Base-by-base conservation (phyloP, 2,797 vertebrate species). In the Urosaurus nigricauda region DNA sequence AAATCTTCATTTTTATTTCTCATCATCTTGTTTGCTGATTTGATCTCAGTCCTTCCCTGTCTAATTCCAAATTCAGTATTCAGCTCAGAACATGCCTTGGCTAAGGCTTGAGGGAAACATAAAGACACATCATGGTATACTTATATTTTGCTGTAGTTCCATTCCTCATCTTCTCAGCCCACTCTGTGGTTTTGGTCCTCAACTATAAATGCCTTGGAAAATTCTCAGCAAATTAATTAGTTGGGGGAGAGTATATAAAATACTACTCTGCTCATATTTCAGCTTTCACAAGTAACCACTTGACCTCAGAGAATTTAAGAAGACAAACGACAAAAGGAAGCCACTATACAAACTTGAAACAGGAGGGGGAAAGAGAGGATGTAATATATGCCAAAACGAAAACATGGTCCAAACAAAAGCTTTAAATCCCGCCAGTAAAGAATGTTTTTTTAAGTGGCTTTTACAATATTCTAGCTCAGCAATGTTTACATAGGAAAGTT, bases 391-490 rank as follows among this genome's bases (percentile, higher is more conserved):
- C 84, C 88, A 78, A 88, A 88, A 90, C 80, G 58, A 82, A 83
- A 77, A 68, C 84, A 77, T 75, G 21, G 32, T 12, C 74, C 58
- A 80, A 89, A 86, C 86, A 90, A 70, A 83, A 90, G 37, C 37
- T 58, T 70, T 58, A 79, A 58, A 84, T 73, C 60, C 40, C 80
- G 84, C 80, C 87, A 88, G 63, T 17, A 81, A 80, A 77, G 83
- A 78, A 70, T 78, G 24, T 89, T 78, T 86, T 89, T 86, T n/a
- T 60, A 88, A 90, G 79, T 51, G 84, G 43, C n/a, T 53, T 86
- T 88, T 85, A 88, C 35, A 86, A 80, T 75, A 70, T 60, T 68
- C 35, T 43, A 73, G 26, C 77, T 81, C 75, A 68, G 47, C 65
- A 90, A 90, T 43, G 80, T 83, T 85, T 87, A 77, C 71, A 73